Evolutionary conservation across 2,797 vertebrate species (phyloP).

Genomic region (Ciconia nigra): DNA sequence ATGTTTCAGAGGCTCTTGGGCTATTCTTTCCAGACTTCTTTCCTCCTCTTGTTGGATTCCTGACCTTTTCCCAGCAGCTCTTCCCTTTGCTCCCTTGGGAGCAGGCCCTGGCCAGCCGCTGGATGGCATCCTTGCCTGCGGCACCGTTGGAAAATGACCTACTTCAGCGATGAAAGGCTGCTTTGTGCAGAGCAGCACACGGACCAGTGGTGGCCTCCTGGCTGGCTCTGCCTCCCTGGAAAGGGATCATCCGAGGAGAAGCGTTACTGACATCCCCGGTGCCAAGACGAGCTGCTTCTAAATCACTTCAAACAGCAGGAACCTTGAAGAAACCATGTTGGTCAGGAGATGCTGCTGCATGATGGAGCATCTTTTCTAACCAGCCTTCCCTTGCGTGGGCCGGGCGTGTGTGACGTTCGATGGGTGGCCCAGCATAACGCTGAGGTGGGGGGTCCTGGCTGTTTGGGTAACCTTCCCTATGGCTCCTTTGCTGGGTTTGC

Average conservation of each 20-base stretch:
- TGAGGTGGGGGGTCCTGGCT: accelerated
- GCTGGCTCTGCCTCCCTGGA: neutral
- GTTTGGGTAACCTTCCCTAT: neutral
- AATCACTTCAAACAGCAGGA: neutral
- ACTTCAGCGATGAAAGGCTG: neutral
- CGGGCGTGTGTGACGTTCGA: accelerated
- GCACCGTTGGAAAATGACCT: neutral
- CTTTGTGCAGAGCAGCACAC: neutral
- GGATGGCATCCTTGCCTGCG: neutral
- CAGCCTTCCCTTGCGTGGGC: neutral
- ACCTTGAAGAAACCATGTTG: accelerated
- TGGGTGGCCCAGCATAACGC: accelerated
- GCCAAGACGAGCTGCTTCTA: accelerated
- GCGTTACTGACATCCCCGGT: neutral
- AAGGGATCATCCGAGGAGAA: neutral
- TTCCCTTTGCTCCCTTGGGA: neutral
- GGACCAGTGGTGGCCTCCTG: neutral
- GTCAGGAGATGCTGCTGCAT: neutral
- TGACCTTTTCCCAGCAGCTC: neutral
- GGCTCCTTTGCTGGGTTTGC: accelerated
- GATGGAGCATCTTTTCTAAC: accelerated
- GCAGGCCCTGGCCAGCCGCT: neutral
- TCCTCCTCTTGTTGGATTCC: neutral
- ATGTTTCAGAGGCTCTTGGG: neutral
- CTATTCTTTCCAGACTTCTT: neutral